A percentile compares a stretch with the other conserved stretches of the same genome.
Evolutionary conservation across 2,797 vertebrate species (phyloP).

Genomic region (Coranthus polyacanthus): DNA sequence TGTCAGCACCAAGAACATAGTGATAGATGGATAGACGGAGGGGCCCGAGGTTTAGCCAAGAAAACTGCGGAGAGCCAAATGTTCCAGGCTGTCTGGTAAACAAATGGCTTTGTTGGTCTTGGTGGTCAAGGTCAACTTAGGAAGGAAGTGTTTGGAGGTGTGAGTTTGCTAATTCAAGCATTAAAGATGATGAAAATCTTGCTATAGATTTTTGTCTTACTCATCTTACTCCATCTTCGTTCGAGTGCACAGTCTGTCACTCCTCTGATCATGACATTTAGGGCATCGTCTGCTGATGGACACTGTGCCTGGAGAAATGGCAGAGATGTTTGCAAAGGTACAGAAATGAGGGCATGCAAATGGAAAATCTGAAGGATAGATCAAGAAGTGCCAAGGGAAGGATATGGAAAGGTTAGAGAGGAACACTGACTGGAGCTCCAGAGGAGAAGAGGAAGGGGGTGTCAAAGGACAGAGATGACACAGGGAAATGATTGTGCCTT

Average conservation of each 20-base stretch:
- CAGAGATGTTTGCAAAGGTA: conserved; percentile 26
- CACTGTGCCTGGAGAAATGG: conserved; percentile 43
- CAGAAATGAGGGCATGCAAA: conserved; percentile 37
- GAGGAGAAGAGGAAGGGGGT: conserved; percentile 28
- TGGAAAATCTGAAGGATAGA: conserved; percentile 38
- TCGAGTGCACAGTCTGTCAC: background rate
- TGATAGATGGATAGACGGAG: conserved; percentile 62
- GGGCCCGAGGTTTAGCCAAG: conserved; percentile 40
- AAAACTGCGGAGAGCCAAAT: conserved; percentile 33
- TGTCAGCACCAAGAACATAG: conserved; percentile 56
- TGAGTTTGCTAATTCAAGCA: background rate
- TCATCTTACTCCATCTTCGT: too few relatives aligned
- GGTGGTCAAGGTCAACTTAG: conserved; percentile 53
- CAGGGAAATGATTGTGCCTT: background rate
- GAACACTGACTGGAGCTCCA: conserved; percentile 35
- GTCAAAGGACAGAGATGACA: background rate
- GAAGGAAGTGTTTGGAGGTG: background rate
- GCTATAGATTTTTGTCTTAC: background rate
- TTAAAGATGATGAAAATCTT: background rate
- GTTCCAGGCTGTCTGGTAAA: conserved; percentile 54
- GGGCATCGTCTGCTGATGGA: conserved; percentile 5
- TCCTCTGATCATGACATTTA: conserved; percentile 47
- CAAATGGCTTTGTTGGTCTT: conserved; percentile 57
- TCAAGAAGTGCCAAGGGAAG: conserved; percentile 46
- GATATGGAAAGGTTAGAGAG: conserved; percentile 66